phyloP scores from a whole-genome alignment of 2,888 invertebrate genomes.

The Metacarcinus magister region DNA sequence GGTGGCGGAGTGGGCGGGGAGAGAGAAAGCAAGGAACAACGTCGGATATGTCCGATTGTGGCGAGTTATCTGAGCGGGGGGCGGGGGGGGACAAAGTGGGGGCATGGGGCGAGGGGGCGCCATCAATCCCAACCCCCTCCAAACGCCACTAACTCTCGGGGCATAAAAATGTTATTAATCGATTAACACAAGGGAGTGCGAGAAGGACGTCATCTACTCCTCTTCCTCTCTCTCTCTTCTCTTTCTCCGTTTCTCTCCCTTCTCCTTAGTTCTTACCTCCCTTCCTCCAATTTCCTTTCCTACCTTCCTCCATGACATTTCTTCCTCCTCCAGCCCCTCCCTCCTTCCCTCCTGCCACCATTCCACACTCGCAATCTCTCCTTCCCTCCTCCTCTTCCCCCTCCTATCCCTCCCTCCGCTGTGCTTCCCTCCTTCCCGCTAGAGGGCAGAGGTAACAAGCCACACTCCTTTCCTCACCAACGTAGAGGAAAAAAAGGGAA shows the following conservation, averaged over 20 bases:
- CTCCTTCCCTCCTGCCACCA: not conserved
- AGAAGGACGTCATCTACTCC: constrained; percentile 15
- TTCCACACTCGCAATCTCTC: not conserved
- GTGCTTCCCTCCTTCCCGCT: not conserved
- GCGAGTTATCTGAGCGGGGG: no score
- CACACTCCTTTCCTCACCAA: no score
- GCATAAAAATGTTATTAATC: constrained; percentile 69
- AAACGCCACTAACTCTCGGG: constrained; percentile 29
- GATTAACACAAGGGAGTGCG: constrained; percentile 38
- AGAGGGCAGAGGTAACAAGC: constrained; percentile 26
- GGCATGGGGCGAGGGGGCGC: not conserved
- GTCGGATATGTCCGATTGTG: not conserved
- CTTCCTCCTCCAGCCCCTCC: not conserved
- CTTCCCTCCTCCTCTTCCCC: not conserved
- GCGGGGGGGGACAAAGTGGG: not conserved
- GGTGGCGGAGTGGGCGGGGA: not conserved
- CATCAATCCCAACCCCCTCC: not conserved
- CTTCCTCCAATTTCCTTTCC: not conserved
- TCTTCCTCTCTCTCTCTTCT: not conserved
- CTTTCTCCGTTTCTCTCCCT: not conserved
- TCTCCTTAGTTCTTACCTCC: not conserved
- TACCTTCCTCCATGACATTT: not conserved
- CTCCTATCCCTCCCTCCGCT: not conserved
- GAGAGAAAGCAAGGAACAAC: not conserved
- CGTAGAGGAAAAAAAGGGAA: no score